phyloP scores from a whole-genome alignment of 1,140 invertebrate species.

The Babylonia areolata region DNA sequence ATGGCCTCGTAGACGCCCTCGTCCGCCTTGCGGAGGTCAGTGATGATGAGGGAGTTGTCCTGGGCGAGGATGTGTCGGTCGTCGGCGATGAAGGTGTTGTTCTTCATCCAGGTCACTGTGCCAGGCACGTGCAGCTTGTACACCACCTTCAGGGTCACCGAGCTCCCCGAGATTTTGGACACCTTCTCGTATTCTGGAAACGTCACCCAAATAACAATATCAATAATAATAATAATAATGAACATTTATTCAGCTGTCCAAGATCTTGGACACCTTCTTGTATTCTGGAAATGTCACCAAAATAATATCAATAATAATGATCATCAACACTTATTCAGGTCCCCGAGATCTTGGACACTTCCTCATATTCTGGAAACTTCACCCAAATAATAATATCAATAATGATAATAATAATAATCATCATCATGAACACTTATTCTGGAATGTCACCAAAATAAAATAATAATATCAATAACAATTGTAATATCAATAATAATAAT shows the following conservation, averaged over 20 bases:
- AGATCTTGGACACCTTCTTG: slow-evolving; percentile 46
- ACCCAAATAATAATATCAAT: too few species aligned
- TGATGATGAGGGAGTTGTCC: slow-evolving; percentile 54
- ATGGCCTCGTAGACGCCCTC: slow-evolving; percentile 48
- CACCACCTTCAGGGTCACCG: slow-evolving; percentile 46
- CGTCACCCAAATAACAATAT: too few species aligned
- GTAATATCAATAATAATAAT: too few species aligned
- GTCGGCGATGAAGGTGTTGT: slow-evolving; percentile 39
- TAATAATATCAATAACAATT: too few species aligned
- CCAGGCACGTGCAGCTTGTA: slow-evolving; percentile 54
- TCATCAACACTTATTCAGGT: too few species aligned
- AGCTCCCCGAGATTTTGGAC: slow-evolving; percentile 47
- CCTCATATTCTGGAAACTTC: slow-evolving; percentile 51
- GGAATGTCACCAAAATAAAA: too few species aligned
- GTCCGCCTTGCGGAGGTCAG: slow-evolving; percentile 44
- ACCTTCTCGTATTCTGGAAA: slow-evolving; percentile 51
- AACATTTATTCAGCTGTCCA: too few species aligned
- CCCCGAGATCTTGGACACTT: slow-evolving; percentile 47
- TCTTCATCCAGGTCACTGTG: slow-evolving; percentile 51
- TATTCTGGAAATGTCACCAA: too few species aligned
- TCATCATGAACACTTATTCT: too few species aligned
- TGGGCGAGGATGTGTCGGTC: slow-evolving; percentile 53
- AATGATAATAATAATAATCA: too few species aligned
- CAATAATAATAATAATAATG: too few species aligned
- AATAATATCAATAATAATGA: too few species aligned